Evolutionary conservation across 2,113 vertebrate genomes (phyloP).

Genomic region (Hirundichthys speculiger): DNA sequence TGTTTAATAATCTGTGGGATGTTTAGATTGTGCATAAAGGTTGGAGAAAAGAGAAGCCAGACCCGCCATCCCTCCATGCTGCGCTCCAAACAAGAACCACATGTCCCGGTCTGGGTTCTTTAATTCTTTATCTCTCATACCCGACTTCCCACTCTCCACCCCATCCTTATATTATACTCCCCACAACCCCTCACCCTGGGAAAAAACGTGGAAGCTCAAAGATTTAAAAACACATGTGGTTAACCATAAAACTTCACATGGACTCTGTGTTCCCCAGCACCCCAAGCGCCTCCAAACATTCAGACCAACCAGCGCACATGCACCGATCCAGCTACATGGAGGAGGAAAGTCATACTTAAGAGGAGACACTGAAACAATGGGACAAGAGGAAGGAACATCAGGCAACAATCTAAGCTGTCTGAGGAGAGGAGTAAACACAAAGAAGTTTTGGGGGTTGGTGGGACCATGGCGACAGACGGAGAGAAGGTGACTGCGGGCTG

Average conservation of each 20-base stretch:
- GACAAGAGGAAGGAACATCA: constrained; percentile 64
- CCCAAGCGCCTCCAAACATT: constrained; percentile 30
- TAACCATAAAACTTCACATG: constrained; percentile 82
- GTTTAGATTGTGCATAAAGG: constrained; percentile 68
- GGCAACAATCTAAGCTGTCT: constrained; percentile 70
- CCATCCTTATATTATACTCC: constrained; percentile 53
- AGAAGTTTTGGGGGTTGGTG: constrained; percentile 51
- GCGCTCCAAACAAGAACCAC: constrained; percentile 75
- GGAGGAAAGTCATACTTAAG: constrained; percentile 51
- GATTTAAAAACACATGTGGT: constrained; percentile 83
- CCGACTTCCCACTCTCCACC: constrained; percentile 52
- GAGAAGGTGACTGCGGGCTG: constrained; percentile 72
- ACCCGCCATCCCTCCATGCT: constrained; percentile 53
- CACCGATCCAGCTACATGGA: constrained; percentile 70
- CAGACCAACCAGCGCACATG: background rate
- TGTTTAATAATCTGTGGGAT: constrained; percentile 70
- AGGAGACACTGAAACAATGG: constrained; percentile 85
- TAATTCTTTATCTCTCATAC: constrained; percentile 41
- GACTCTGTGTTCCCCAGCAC: constrained; percentile 63
- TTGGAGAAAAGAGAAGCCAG: constrained; percentile 61
- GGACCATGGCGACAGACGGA: constrained; percentile 61
- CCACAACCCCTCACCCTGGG: constrained; percentile 76
- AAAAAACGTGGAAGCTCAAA: constrained; percentile 74
- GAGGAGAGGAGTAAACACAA: constrained; percentile 63
- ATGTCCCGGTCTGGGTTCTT: constrained; percentile 58